Base-by-base conservation (phyloP, 2,797 vertebrate species). In the Thamnophis elegans region DNA sequence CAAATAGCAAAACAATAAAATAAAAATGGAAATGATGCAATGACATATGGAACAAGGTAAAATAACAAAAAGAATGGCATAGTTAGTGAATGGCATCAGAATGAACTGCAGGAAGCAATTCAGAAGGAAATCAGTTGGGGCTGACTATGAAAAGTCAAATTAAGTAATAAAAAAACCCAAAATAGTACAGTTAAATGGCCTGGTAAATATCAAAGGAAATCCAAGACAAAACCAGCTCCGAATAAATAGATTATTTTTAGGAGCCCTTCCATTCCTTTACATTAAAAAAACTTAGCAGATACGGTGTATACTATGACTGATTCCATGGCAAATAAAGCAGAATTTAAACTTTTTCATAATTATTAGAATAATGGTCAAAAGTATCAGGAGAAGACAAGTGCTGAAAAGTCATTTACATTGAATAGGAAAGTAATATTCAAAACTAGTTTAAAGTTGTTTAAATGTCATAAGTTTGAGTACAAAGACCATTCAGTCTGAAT, bases 11-110 rank as follows among this genome's bases (percentile, higher is more conserved):
- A 82, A 47, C 20, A 47, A 82, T 82, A 82, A 82, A 47, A 94
- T 96, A 95, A 95, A 87, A 97, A 96, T 96, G 95, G 95, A 92
- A 96, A 93, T 60, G 94, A 93, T 95, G 94, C 92, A 95, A 94
- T 4, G 9, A 95, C 65, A 94, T 92, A 90, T 90, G 90, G 92
- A 94, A 95, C 51, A 85, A 90, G 87, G 92, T 85, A 95, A 90
- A 96, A 95, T 92, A 95, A 65, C 13, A 86, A 96, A 96, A 96
- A 96, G 94, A 97, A 95, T 1, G 95, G 87, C 88, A 95, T 20
- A 6, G 93, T 96, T 97, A 96, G 96, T 95, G 89, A 95, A 93
- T 56, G 87, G 88, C n/a, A 28, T 87, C 95, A 94, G 95, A 94
- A 94, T 96, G 93, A 95, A 95, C 90, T 68, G 90, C 0, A 0